Evolutionary conservation across 2,888 invertebrate genomes (phyloP), one percentile per base, ranked within the genome.

Genomic region (Orthosia cruda): DNA sequence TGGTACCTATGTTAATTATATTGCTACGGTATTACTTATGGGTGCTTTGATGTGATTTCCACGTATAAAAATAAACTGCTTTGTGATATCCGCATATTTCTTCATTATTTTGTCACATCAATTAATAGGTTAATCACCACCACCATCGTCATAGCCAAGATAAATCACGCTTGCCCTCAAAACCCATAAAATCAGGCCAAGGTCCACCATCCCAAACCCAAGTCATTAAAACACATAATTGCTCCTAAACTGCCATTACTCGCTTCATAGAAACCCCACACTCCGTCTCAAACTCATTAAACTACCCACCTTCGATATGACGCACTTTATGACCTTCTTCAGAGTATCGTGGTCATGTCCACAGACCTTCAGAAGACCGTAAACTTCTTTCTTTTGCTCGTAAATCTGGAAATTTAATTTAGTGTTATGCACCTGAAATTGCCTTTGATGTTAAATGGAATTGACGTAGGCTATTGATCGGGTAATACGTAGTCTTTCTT

Each of bases 281-380:
- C 61, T 65, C 71, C 55, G 61, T 65, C 47, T 49, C 49, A 69
- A 54, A 62, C 32, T 45, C 71, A 55, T 71, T 64, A 80, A 71
- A 57, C 65, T n/a, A 61, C 80, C 82, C 82, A 96, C 96, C 95
- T 96, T 96, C 63, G 96, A 93, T 55, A 96, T 96, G 92, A 96
- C 96, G 93, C 96, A 96, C 77, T 96, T 96, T 79, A 96, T 92
- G 89, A 96, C 96, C 92, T 96, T 96, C 91, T 95, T 95, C 83
- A 96, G 86, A 3, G 94, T 92, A 80, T 95, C 95, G 89, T 96
- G 96, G 78, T 96, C 94, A 85, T 96, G 96, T 2, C 96, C 96
- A 80, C 96, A 96, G 74, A 93, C 91, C 91, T 94, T 95, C 84
- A 96, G 88, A 62, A 96, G 84, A 59, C 85, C 88, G 82, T 95